Base-by-base conservation (phyloP, 2,113 vertebrate genomes). In the Chloebia gouldiae region DNA sequence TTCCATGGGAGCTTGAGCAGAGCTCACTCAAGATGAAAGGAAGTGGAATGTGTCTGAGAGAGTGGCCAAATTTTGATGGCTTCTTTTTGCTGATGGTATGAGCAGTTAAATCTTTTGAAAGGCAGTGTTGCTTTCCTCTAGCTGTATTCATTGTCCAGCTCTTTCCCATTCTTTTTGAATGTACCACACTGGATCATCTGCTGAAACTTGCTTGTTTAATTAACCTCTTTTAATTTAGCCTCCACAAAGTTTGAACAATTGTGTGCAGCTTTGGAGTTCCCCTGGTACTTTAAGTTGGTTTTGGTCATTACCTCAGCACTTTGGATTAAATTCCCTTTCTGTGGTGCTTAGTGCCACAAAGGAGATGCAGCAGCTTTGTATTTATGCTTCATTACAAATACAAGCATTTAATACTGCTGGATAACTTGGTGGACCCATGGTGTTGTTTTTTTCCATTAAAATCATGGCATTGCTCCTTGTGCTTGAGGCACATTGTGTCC, bases 21-120 rank as follows among this genome's bases (percentile, higher is more conserved):
- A 91, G 33, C 69, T 89, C 10, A 13, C 45, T 95, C 24, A 42
- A 82, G 91, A 93, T 94, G 75, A 94, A 95, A 93, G 73, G 73
- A 94, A 91, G 30, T 87, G 86, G 78, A 97, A 92, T 91, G 70
- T 65, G 33, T 86, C 81, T 76, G 73, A 91, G 50, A 92, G 24
- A 66, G 49, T 25, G 50, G 94, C 86, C 86, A 93, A 44, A 76
- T 73, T 53, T 81, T 76, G 59, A 69, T 81, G 70, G 15, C n/a
- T 81, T 92, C 91, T 92, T 91, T 69, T 89, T 85, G 53, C 53
- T 3, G 40, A 69, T 85, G 54, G 21, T 76, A 76, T 51, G 31
- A 94, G 49, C 81, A 84, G 57, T 60, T 72, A 57, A 78, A 69
- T 76, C 13, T 64, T 90, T 92, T 54, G 1, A 37, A 93, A 93